Evolutionary conservation across 2,888 invertebrate genomes (phyloP).

Genomic region (Philonicus albiceps): DNA sequence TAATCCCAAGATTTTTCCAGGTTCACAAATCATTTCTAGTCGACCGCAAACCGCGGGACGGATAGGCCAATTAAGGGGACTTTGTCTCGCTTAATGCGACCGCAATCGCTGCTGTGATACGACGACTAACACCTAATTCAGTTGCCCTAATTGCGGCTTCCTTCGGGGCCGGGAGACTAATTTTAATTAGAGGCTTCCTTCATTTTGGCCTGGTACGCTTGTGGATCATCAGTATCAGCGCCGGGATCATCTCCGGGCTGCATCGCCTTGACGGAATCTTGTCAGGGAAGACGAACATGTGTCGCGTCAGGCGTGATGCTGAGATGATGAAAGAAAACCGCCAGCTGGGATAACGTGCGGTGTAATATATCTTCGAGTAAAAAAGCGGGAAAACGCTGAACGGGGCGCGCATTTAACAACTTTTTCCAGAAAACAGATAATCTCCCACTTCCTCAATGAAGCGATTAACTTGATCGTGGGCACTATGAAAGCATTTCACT

Average conservation of each 20-base stretch:
- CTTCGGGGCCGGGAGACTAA: neutral
- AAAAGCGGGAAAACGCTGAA: neutral
- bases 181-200: conserved; percentile 28
- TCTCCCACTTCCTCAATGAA: neutral
- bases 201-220: neutral
- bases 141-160: conserved; percentile 28
- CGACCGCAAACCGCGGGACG: neutral
- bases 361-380: neutral
- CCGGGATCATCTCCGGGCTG: neutral
- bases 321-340: conserved; percentile 21
- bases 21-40: conserved; percentile 25
- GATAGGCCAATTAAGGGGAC: neutral
- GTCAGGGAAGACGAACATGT: conserved; percentile 14
- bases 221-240: neutral
- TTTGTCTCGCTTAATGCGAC: neutral
- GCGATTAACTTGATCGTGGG: neutral
- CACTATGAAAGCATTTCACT: neutral
- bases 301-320: neutral
- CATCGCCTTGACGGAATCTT: neutral
- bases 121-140: conserved; percentile 24
- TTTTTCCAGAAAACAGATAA: neutral
- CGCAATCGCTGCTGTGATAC: neutral
- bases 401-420: neutral
- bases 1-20: neutral
- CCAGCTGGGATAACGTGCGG: neutral